Conservation (phyloP, 1,140 invertebrate species). For the Drosophila pallidifrons region DNA sequence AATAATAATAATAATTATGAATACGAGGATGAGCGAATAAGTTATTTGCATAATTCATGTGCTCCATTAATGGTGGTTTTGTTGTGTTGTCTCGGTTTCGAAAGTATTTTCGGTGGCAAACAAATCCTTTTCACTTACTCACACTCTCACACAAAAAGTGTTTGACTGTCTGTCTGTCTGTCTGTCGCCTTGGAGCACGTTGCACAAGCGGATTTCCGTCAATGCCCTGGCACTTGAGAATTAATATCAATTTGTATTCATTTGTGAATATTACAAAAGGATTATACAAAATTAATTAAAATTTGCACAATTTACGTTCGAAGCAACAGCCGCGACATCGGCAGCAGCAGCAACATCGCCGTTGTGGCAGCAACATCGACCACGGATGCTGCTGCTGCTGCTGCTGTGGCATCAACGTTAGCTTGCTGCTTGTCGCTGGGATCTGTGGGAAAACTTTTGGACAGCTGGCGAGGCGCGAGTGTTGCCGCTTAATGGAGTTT, state of each 20-base stretch:
- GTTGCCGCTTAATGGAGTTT: conserved; percentile 74
- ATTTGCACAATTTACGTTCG: conserved; percentile 67
- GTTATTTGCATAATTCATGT: conserved; percentile 78
- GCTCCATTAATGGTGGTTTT: conserved; percentile 40
- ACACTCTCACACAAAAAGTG: not conserved
- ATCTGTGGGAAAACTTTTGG: conserved; percentile 45
- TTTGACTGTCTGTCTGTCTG: not conserved
- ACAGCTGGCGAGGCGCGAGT: conserved; percentile 57
- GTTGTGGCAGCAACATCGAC: conserved; percentile 1
- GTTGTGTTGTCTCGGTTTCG: conserved; percentile 5
- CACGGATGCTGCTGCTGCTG: not conserved
- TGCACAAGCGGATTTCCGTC: conserved; percentile 61
- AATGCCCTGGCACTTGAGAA: conserved; percentile 68
- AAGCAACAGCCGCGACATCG: not conserved
- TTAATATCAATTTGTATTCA: conserved; percentile 83
- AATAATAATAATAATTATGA: conserved; percentile 29
- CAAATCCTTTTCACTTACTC: conserved; percentile 53
- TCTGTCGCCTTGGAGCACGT: not conserved
- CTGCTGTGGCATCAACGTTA: conserved; percentile 6
- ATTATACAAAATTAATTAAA: conserved; percentile 82
- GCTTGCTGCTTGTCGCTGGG: conserved; percentile 27
- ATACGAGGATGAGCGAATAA: conserved; percentile 5
- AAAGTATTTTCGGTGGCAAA: conserved; percentile 21
- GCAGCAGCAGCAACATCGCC: not conserved
- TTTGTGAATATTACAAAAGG: conserved; percentile 82